A percentile compares a stretch with the other conserved stretches of the same genome.
Conservation (phyloP, 2,797 vertebrate genomes). For the Atherinosoma microstoma region DNA sequence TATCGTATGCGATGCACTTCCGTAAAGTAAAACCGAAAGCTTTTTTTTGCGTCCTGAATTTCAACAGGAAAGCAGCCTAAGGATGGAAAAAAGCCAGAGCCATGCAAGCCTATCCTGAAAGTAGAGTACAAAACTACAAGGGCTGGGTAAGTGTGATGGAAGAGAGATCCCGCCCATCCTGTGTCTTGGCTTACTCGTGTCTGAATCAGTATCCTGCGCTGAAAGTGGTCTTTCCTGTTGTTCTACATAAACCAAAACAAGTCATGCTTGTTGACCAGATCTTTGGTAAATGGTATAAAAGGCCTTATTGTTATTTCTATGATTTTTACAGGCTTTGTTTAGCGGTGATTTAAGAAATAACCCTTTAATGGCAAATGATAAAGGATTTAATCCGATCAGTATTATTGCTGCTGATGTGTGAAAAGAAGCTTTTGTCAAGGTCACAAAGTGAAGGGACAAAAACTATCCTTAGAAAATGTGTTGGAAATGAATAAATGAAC, state of each 20-base stretch:
- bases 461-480: conserved; percentile 6
- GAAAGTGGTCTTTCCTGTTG: conserved; percentile 70
- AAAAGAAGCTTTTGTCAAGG: conserved; percentile 21
- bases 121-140: conserved; percentile 98
- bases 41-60: conserved; percentile 39
- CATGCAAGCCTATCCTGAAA: conserved; percentile 98
- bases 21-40: neutral
- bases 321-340: neutral
- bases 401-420: neutral
- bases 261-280: conserved; percentile 10
- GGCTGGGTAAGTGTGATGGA: conserved; percentile 88
- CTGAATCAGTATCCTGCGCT: conserved; percentile 62
- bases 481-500: conserved; percentile 4
- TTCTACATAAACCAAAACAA: conserved; percentile 31
- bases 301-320: neutral
- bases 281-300: neutral
- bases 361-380: too few relatives aligned
- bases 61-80: conserved; percentile 95
- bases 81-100: conserved; percentile 98
- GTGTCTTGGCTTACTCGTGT: conserved; percentile 44
- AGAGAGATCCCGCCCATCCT: conserved; percentile 61
- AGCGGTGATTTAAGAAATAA: too few relatives aligned
- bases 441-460: conserved; percentile 27
- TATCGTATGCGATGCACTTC: neutral
- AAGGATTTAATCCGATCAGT: neutral